A percentile compares a stretch with the other conserved stretches of the same genome.
Evolutionary conservation across 2,888 invertebrate species (phyloP).

Genomic region (Torymus texanus): DNA sequence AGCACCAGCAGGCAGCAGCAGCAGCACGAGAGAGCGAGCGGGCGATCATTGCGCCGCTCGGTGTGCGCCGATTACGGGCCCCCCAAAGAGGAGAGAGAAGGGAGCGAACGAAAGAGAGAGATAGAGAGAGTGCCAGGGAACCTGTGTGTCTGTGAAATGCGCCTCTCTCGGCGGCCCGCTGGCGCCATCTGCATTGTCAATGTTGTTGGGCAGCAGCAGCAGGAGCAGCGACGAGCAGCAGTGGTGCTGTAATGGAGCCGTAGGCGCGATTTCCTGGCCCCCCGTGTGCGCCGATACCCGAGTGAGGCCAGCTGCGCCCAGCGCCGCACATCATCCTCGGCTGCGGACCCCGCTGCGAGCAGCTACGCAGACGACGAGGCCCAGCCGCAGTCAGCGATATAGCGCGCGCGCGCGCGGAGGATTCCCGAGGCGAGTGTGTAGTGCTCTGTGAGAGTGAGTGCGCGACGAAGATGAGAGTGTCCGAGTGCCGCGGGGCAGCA

Average conservation of each 20-base stretch:
- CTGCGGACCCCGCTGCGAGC: conserved; percentile 6
- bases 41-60: conserved; percentile 60
- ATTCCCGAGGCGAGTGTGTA: conserved; percentile 24
- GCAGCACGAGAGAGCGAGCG: conserved; percentile 50
- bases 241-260: conserved; percentile 71
- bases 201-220: conserved; percentile 79
- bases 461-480: conserved; percentile 35
- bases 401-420: conserved; percentile 22
- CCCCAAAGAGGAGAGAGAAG: conserved; percentile 54
- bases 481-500: not conserved
- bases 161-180: conserved; percentile 73
- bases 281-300: conserved; percentile 49
- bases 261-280: conserved; percentile 70
- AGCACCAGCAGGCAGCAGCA: conserved; percentile 12
- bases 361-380: conserved; percentile 26
- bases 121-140: conserved; percentile 55
- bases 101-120: conserved; percentile 42
- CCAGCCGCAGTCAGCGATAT: conserved; percentile 28
- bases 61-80: conserved; percentile 60
- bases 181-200: conserved; percentile 90
- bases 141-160: conserved; percentile 72
- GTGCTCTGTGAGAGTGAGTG: conserved; percentile 8
- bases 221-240: conserved; percentile 58
- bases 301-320: conserved; percentile 60
- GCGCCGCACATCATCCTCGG: conserved; percentile 4